Evolutionary conservation across 2,797 vertebrate genomes (phyloP).

Genomic region (Lophius americanus): DNA sequence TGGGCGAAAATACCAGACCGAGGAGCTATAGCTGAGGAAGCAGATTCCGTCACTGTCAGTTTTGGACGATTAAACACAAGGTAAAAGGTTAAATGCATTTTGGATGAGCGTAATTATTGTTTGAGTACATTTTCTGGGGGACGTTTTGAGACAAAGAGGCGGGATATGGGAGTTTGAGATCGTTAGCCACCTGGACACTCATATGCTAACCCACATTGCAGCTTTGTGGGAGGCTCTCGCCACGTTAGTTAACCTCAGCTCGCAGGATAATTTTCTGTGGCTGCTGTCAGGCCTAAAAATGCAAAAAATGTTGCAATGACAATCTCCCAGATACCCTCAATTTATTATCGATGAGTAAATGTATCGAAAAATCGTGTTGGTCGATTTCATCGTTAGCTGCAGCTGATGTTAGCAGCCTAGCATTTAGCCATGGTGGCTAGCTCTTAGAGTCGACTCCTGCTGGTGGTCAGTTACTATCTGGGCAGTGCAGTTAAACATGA

Average conservation of each 20-base stretch:
- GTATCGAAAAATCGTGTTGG: neutral
- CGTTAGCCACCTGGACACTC: constrained; percentile 54
- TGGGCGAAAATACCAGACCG: constrained; percentile 81
- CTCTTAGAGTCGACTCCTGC: constrained; percentile 33
- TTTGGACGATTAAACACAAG: constrained; percentile 62
- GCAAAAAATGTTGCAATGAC: neutral
- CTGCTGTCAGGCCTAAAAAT: neutral
- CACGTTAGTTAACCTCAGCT: constrained; percentile 74
- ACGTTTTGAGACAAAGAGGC: neutral
- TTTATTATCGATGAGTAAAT: fast-evolving
- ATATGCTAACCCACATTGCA: constrained; percentile 79
- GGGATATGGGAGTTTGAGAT: constrained; percentile 1
- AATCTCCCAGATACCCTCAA: fast-evolving
- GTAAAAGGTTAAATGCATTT: constrained; percentile 42
- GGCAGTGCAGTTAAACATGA: neutral
- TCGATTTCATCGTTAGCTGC: constrained; percentile 29
- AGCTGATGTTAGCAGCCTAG: constrained; percentile 56
- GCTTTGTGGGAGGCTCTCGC: constrained; percentile 63
- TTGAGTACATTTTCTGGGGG: neutral
- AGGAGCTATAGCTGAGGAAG: constrained; percentile 63
- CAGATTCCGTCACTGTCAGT: constrained; percentile 38
- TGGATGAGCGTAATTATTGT: no score
- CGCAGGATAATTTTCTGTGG: constrained; percentile 48
- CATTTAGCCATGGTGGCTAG: constrained; percentile 55
- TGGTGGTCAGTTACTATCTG: constrained; percentile 3